phyloP scores from a whole-genome alignment of 1,140 invertebrate genomes.

The Drosophila murphyi region DNA sequence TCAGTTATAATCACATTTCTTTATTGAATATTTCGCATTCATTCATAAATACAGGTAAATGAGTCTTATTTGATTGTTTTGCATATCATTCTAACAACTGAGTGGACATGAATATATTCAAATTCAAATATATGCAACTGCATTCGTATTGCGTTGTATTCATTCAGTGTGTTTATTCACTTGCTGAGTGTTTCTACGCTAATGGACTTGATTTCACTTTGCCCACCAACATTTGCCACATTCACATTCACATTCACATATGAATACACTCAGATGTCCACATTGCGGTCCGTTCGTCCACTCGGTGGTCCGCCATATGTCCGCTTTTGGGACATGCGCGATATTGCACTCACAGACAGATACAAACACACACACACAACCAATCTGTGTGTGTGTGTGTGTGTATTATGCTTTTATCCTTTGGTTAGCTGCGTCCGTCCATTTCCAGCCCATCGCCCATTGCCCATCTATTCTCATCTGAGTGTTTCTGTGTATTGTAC shows the following conservation, averaged over 20 bases:
- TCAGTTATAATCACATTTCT: no score
- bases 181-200: not conserved
- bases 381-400: constrained; percentile 4
- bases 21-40: no score
- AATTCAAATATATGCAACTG: not conserved
- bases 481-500: constrained; percentile 8
- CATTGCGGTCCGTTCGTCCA: constrained; percentile 54
- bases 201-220: not conserved
- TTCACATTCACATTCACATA: not conserved
- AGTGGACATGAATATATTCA: no score
- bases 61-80: no score
- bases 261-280: constrained; percentile 24
- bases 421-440: constrained; percentile 34
- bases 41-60: no score
- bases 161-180: constrained; percentile 1
- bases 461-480: constrained; percentile 33
- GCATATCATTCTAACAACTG: no score
- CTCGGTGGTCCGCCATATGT: constrained; percentile 63
- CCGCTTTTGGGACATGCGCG: constrained; percentile 67
- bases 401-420: constrained; percentile 19
- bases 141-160: not conserved
- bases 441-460: constrained; percentile 37
- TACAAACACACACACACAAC: constrained; percentile 10
- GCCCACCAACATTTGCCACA: not conserved
- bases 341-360: constrained; percentile 46